These are phyloP conservation scores for Tragelaphus scriptus DNA, from an alignment of 2,113 vertebrate species.

Conservation along the genomic window DNA sequence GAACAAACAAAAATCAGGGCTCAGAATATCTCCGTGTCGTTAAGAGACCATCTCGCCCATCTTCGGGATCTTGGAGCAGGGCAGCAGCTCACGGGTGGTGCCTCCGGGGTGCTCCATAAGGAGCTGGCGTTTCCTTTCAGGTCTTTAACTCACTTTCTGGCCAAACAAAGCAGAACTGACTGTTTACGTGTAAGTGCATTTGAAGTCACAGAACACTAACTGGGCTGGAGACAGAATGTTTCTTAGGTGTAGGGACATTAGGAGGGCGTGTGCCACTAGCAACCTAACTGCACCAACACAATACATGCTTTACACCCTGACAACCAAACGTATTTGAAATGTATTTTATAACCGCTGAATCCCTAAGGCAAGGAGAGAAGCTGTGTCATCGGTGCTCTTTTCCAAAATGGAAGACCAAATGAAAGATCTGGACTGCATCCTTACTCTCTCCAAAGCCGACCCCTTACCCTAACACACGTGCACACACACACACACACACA, in stretches of 20 bases:
- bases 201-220: background rate
- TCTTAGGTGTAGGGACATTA: background rate
- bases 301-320: background rate
- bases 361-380: background rate
- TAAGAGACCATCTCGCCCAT: background rate
- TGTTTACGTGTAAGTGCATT: background rate
- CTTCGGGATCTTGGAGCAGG: rapidly evolving
- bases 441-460: background rate
- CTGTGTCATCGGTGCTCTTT: background rate
- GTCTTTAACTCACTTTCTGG: background rate
- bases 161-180: background rate
- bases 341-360: background rate
- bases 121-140: background rate
- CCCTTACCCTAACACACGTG: background rate
- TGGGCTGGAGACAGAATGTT: background rate
- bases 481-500: background rate
- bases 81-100: background rate
- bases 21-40: background rate
- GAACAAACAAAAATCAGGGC: background rate
- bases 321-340: background rate
- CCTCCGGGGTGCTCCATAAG: background rate
- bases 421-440: background rate
- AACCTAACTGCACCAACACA: background rate
- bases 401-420: background rate
- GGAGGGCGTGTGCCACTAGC: rapidly evolving